Base-by-base conservation (phyloP, 2,888 invertebrate genomes). In the Matsumyia berberina region DNA sequence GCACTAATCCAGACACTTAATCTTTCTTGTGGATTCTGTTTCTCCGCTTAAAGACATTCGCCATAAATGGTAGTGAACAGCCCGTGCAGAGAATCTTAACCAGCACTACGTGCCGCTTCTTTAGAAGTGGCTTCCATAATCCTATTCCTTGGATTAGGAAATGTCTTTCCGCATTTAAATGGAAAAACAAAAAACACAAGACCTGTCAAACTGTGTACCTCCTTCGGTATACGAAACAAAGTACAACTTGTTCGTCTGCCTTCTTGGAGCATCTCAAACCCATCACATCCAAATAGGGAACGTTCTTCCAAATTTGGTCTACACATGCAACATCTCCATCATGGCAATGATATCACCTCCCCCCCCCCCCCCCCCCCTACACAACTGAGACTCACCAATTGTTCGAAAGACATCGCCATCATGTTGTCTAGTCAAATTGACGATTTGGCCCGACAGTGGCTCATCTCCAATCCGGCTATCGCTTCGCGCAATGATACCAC, bases 341-440 rank as follows among this genome's bases (percentile, higher is more conserved):
- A 79, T 33, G 19, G 33, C 66, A 35, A 31, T 15, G 51, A 53
- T 15, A 2, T 31, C 6, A 11, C 8, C 46, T n/a, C n/a, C n/a
- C n/a, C n/a, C n/a, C n/a, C n/a, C n/a, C n/a, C n/a, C n/a, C n/a
- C n/a, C n/a, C n/a, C n/a, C n/a, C n/a, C n/a, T n/a, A n/a, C n/a
- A 17, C 17, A 8, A 12, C 19, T 8, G 33, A 19, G 66, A 89
- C 90, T 90, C 88, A 92, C 92, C 92, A 87, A 87, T 90, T 49
- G 91, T 90, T 79, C 88, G 89, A 88, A 92, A 92, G 60, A 91
- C 87, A 88, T 92, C 92, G 73, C 92, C 92, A 86, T 91, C 91
- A 89, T 92, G 90, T 87, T 91, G 91, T 87, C 92, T 89, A 51
- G 92, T 92, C 88, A 92, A 89, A 89, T 92, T 92, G 85, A 91